These are phyloP conservation scores for Argyresthia goedartella DNA, from an alignment of 2,888 invertebrate species.

Conservation along the genomic window DNA sequence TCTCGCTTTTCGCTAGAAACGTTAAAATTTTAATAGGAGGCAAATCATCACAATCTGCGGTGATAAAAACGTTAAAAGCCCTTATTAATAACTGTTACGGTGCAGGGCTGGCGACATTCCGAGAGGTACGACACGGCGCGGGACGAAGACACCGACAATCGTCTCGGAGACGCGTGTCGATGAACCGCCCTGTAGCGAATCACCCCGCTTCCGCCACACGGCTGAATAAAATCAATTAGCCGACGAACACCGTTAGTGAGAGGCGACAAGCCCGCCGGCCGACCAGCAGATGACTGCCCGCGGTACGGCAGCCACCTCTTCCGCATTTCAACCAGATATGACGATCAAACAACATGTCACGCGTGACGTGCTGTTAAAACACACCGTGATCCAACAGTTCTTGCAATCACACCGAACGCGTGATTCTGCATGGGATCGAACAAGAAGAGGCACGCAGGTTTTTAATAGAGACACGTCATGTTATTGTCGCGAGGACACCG, in stretches of 20 bases:
- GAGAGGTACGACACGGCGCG: slow-evolving; percentile 7
- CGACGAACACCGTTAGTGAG: slow-evolving; percentile 27
- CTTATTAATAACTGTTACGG: slow-evolving; percentile 20
- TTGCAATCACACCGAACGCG: slow-evolving; percentile 11
- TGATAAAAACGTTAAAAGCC: background rate
- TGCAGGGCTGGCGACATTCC: slow-evolving; percentile 44
- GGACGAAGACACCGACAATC: background rate
- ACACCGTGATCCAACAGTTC: background rate
- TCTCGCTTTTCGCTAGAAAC: background rate
- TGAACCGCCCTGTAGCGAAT: slow-evolving; percentile 49
- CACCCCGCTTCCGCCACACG: slow-evolving; percentile 43
- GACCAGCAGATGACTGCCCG: background rate
- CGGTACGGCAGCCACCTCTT: background rate
- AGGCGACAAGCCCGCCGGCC: slow-evolving; percentile 13
- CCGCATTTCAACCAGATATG: background rate
- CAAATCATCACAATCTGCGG: background rate
- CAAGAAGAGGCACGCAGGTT: slow-evolving; percentile 50
- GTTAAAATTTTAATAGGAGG: background rate
- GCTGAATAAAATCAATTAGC: slow-evolving; percentile 50
- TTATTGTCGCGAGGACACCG: slow-evolving; percentile 62
- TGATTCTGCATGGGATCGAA: slow-evolving; percentile 53
- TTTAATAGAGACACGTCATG: slow-evolving; percentile 67
- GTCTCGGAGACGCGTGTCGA: slow-evolving; percentile 30
- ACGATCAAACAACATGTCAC: background rate
- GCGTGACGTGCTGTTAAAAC: background rate